Percentiles rank a stretch among this genome's conserved stretches.
These are phyloP conservation scores for Ophiodon elongatus DNA, from an alignment of 2,113 vertebrate species.

Conservation along the genomic window DNA sequence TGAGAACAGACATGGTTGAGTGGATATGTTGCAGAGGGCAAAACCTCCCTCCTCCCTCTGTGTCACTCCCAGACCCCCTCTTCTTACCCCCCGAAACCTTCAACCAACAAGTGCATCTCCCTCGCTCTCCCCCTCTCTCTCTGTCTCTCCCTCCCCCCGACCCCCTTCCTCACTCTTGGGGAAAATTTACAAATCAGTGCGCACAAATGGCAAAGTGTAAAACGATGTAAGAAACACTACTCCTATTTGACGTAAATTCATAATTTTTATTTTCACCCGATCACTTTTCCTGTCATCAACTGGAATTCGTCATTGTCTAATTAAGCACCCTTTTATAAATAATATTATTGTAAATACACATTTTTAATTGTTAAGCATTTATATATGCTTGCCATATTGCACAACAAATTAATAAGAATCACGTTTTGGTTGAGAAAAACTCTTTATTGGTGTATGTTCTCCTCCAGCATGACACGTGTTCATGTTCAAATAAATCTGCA, in stretches of 20 bases:
- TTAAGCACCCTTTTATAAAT: neutral
- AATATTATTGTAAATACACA: neutral
- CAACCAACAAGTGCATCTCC: slow-evolving; percentile 71
- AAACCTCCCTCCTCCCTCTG: slow-evolving; percentile 54
- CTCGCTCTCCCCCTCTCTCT: neutral
- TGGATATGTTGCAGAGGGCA: slow-evolving; percentile 73
- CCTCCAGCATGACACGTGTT: neutral
- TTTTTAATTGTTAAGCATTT: neutral
- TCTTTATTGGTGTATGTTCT: neutral
- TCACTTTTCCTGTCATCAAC: neutral
- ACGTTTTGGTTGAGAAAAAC: neutral
- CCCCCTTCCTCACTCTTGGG: neutral
- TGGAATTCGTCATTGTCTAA: neutral
- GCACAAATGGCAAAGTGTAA: neutral
- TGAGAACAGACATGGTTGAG: slow-evolving; percentile 81
- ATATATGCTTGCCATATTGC: neutral
- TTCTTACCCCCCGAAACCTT: slow-evolving; percentile 47
- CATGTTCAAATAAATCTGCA: neutral
- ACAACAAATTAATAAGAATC: neutral
- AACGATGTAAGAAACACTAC: neutral
- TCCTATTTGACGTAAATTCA: neutral
- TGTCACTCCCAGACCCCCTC: slow-evolving; percentile 34
- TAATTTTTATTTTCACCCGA: neutral
- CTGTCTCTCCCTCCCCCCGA: neutral
- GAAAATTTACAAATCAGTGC: slow-evolving; percentile 1